Base-by-base conservation (phyloP, 2,113 vertebrate species). In the Alectura lathami region DNA sequence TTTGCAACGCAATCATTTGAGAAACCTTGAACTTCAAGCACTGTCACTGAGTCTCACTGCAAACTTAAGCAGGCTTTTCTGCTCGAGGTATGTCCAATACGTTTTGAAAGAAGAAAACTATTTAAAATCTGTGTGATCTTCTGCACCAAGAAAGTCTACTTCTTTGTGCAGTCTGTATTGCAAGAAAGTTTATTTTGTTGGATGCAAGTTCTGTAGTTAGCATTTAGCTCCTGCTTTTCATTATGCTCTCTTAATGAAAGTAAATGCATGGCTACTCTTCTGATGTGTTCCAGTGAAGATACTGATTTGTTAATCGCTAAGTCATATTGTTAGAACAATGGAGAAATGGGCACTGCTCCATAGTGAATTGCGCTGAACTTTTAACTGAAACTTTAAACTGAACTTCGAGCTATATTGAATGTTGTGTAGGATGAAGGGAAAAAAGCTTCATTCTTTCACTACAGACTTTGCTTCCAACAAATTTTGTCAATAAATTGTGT, bases 401-500 rank as follows among this genome's bases (percentile, higher is more conserved):
- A n/a, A n/a, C n/a, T 45, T 69, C 72, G 64, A 23, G 18, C 18
- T 79, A 1, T 5, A 63, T 88, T 50, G 9, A 53, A 3, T 0
- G 0, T 70, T 83, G 21, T 0, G 0, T 66, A 10, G 8, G 8
- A 2, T 63, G 38, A 64, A 30, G 66, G 23, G 17, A 27, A 20
- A 47, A 83, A 66, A 60, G 3, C 5, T 74, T 56, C 0, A 0
- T 91, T 89, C n/a, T 89, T 90, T 59, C 4, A 2, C 12, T 76
- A n/a, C 24, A 64, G 43, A 24, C 47, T 69, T 83, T 54, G n/a
- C 29, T 17, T 50, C 23, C 50, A 70, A 29, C 3, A 56, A 42
- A 54, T 62, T 62, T 81, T 74, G 17, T 67, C 50, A 32, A 14
- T 56, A 1, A 78, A 32, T 77, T 88, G 9, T 23, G 62, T 68